Evolutionary conservation across 1,140 invertebrate species (phyloP), one percentile per base, ranked within the genome.

Genomic region (Drosophila triauraria): DNA sequence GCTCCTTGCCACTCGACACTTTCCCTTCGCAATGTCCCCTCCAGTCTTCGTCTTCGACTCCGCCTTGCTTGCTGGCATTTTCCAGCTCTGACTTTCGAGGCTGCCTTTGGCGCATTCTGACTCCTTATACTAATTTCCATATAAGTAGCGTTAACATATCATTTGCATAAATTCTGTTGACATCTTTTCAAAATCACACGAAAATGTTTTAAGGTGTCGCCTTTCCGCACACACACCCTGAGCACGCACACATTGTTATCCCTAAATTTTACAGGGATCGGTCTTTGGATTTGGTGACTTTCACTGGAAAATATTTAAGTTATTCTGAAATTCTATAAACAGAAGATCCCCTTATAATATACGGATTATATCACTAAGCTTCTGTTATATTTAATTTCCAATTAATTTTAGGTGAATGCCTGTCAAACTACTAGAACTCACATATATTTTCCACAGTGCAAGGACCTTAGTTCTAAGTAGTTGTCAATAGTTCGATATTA

Each of bases 151-250:
- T 90, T 90, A 90, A 90, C 85, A 90, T 90, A 90, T 90, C 86
- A 90, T 90, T 90, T 90, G 85, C 85, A 90, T 90, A 90, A 90
- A 90, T 90, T 90, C 88, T 85, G 85, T 91, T 91, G 85, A 90
- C 85, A 88, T 88, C 85, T 88, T 88, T 88, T 88, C 85, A 90
- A 88, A 88, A 88, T 88, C 85, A 83, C 85, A 88, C 85, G 85
- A 88, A 88, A 88, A 90, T 88, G 85, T 88, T 88, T 88, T 79
- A 85, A 90, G 85, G 85, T 88, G 82, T 75, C 75, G 71, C 75
- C 81, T 60, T 65, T 63, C 60, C 44, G 67, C 47, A 74, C 44
- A 65, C 53, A 56, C 57, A 56, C 43, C 46, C 27, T 6, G 10
- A 35, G 65, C 42, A 71, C 67, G 75, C 58, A 82, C 35, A 67